These are phyloP conservation scores for Xenopus borealis DNA, from an alignment of 2,113 vertebrate genomes.

Conservation along the genomic window DNA sequence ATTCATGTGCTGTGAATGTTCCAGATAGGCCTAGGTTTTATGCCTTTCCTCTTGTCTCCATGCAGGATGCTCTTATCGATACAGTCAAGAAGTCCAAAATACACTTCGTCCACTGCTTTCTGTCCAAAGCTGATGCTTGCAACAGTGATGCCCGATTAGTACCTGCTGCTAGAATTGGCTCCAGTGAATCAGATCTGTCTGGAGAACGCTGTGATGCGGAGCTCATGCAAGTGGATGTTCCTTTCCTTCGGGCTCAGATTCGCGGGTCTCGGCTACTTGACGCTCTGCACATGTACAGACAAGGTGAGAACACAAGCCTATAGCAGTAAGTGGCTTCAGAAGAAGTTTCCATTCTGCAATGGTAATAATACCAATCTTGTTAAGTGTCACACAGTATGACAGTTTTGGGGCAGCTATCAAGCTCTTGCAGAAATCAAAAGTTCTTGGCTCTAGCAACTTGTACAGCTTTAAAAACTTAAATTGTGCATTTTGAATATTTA, in stretches of 20 bases:
- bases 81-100: slow-evolving; percentile 89
- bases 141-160: slow-evolving; percentile 64
- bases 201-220: slow-evolving; percentile 82
- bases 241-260: slow-evolving; percentile 86
- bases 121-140: slow-evolving; percentile 77
- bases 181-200: slow-evolving; percentile 70
- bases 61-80: slow-evolving; percentile 91
- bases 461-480: too few relatives aligned
- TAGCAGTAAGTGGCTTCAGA: too few relatives aligned
- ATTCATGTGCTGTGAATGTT: too few relatives aligned
- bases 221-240: slow-evolving; percentile 86
- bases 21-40: too few relatives aligned
- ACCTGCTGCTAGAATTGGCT: slow-evolving; percentile 70
- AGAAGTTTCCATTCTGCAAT: too few relatives aligned
- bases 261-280: slow-evolving; percentile 88
- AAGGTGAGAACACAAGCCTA: slow-evolving; percentile 68
- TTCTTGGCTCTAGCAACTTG: too few relatives aligned
- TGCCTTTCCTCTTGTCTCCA: too few relatives aligned
- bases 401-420: too few relatives aligned
- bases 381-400: too few relatives aligned
- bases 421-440: too few relatives aligned
- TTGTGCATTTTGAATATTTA: too few relatives aligned
- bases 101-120: slow-evolving; percentile 90
- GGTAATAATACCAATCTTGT: too few relatives aligned
- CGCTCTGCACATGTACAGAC: slow-evolving; percentile 90